These are phyloP conservation scores for Seira sanloemensis DNA, from an alignment of 2,888 invertebrate species.

Conservation along the genomic window DNA sequence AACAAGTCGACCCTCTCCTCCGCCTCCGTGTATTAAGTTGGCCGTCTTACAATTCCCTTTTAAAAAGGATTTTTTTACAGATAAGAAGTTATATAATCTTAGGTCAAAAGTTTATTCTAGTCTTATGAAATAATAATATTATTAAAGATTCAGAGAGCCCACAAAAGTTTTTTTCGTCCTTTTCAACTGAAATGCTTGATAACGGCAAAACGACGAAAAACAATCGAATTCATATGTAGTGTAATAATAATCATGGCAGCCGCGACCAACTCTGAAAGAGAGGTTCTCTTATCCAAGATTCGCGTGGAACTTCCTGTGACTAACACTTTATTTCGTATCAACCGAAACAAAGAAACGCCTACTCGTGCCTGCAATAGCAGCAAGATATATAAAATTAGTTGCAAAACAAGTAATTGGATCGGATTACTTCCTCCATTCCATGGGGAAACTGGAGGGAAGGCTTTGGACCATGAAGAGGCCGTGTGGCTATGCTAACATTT, in stretches of 20 bases:
- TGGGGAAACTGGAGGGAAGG: constrained; percentile 31
- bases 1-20: too few relatives aligned
- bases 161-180: neutral
- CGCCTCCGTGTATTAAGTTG: too few relatives aligned
- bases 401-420: constrained; percentile 60
- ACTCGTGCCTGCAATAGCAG: neutral
- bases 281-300: neutral
- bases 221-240: neutral
- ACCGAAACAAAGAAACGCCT: neutral
- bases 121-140: neutral
- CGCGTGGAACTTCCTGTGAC: neutral
- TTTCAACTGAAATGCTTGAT: neutral
- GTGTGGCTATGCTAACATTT: constrained; percentile 26
- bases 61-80: neutral
- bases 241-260: neutral
- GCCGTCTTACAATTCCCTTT: neutral
- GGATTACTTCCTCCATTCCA: constrained; percentile 49
- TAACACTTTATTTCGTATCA: neutral
- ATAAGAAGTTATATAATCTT: neutral
- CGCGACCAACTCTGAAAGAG: neutral
- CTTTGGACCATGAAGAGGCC: constrained; percentile 15
- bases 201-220: neutral
- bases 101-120: neutral
- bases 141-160: neutral
- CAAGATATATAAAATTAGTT: constrained; percentile 45